These are phyloP conservation scores for Pyrgus malvae DNA, from an alignment of 2,888 invertebrate species.

Conservation along the genomic window DNA sequence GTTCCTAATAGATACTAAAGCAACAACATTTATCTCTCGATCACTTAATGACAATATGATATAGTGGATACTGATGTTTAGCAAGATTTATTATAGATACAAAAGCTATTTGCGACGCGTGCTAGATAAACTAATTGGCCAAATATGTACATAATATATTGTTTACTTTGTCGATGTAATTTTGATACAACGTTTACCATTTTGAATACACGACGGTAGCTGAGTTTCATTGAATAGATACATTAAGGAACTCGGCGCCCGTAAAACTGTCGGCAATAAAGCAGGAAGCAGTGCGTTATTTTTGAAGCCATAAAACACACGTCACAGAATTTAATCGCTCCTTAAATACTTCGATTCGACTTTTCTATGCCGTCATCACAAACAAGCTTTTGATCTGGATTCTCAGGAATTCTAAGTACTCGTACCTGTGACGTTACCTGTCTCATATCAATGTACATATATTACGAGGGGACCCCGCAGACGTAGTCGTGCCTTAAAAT, in stretches of 20 bases:
- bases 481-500: too few relatives aligned
- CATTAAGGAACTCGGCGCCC: constrained; percentile 37
- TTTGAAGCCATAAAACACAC: constrained; percentile 46
- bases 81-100: constrained; percentile 1
- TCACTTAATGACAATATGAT: constrained; percentile 18
- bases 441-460: too few relatives aligned
- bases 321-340: constrained; percentile 44
- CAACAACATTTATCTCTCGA: constrained; percentile 15
- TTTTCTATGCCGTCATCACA: constrained; percentile 35
- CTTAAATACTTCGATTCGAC: constrained; percentile 40
- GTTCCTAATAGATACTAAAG: constrained; percentile 16
- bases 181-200: background rate
- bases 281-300: constrained; percentile 44
- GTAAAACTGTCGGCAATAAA: constrained; percentile 44
- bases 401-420: background rate
- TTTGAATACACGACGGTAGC: background rate
- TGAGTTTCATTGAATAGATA: constrained; percentile 35
- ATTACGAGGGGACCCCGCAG: too few relatives aligned
- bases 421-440: too few relatives aligned
- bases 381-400: constrained; percentile 9
- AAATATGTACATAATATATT: constrained; percentile 2
- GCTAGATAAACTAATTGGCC: constrained; percentile 3
- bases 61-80: constrained; percentile 8
- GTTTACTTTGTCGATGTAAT: background rate
- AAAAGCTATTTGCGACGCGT: constrained; percentile 7